Conservation (phyloP, 2,797 vertebrate species). For the Echiichthys vipera region DNA sequence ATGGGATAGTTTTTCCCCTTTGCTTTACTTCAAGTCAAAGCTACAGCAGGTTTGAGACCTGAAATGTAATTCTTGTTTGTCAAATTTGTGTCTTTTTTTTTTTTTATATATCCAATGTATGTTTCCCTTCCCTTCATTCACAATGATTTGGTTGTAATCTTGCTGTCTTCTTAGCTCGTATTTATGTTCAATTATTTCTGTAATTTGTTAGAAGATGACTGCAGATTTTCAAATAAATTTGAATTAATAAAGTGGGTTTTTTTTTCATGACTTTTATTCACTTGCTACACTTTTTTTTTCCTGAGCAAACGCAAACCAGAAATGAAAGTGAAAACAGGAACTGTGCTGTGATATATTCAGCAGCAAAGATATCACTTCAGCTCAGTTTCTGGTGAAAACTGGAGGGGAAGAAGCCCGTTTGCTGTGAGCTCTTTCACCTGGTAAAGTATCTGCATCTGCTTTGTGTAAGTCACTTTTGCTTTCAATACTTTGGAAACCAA, state of each 20-base stretch:
- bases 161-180: constrained; percentile 39
- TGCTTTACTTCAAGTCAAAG: constrained; percentile 38
- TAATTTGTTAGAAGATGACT: constrained; percentile 55
- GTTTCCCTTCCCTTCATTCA: constrained; percentile 18
- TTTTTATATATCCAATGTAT: constrained; percentile 38
- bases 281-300: not conserved
- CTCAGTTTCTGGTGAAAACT: constrained; percentile 11
- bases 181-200: constrained; percentile 56
- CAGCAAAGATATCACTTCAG: not conserved
- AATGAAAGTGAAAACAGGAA: constrained; percentile 82
- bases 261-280: not conserved
- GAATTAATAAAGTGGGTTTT: constrained; percentile 32
- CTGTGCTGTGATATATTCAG: not conserved
- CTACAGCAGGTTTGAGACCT: constrained; percentile 32
- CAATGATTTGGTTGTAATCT: constrained; percentile 34
- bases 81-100: constrained; percentile 25
- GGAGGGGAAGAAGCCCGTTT: constrained; percentile 7
- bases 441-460: constrained; percentile 10
- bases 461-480: constrained; percentile 59
- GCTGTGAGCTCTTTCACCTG: not conserved
- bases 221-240: constrained; percentile 69
- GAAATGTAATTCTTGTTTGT: constrained; percentile 35
- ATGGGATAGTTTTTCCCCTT: constrained; percentile 30
- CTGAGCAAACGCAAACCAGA: constrained; percentile 44
- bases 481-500: not conserved